phyloP scores from a whole-genome alignment of 2,113 vertebrate genomes.

The Crotalus viridis region DNA sequence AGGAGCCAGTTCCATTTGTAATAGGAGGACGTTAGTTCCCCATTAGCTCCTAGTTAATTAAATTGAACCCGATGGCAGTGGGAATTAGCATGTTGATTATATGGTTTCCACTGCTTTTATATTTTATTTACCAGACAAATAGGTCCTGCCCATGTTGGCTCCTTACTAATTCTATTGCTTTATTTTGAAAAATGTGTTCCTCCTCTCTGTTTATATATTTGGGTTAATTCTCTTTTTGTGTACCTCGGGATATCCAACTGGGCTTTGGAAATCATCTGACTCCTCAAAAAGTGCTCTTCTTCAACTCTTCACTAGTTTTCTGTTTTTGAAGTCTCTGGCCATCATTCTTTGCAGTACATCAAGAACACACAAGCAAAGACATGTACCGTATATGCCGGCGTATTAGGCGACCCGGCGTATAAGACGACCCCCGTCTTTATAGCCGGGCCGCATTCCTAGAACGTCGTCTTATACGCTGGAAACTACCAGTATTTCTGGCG shows the following conservation, averaged over 20 bases:
- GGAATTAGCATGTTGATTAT: background rate
- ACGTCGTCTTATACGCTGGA: too few species aligned
- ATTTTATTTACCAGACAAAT: background rate
- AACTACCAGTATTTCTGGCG: too few species aligned
- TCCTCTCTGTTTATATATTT: background rate
- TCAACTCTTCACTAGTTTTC: background rate
- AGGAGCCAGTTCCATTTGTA: background rate
- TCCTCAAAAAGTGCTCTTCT: background rate
- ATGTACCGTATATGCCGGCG: background rate
- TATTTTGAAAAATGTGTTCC: background rate
- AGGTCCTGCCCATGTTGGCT: background rate
- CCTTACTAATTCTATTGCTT: background rate
- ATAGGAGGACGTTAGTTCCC: background rate
- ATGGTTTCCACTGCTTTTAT: background rate
- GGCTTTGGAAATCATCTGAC: background rate
- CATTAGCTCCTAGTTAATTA: background rate
- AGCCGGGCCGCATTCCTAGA: too few species aligned
- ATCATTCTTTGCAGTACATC: background rate
- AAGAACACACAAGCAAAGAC: background rate
- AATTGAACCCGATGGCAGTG: background rate
- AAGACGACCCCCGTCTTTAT: too few species aligned
- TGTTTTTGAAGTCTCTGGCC: background rate
- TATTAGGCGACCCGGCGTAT: too few species aligned
- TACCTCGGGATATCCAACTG: background rate
- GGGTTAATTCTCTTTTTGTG: background rate